Percentiles rank a stretch among this genome's conserved stretches.
Conservation (phyloP, 2,797 vertebrate genomes). For the Rhinogobio ventralis region DNA sequence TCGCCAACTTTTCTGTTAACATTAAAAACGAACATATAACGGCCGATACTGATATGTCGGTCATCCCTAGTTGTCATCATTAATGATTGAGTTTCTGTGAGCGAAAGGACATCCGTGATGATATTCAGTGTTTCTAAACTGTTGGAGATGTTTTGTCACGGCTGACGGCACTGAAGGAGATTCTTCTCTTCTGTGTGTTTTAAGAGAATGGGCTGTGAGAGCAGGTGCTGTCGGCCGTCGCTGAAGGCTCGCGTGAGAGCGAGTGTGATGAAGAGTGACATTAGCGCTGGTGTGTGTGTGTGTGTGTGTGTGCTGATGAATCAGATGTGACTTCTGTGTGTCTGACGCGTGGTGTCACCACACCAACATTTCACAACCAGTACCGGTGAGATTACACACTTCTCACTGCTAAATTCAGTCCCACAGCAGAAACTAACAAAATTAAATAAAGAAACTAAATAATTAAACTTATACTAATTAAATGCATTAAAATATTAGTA, state of each 20-base stretch:
- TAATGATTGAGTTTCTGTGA: too few relatives aligned
- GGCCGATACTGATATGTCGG: too few relatives aligned
- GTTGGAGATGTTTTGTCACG: too few relatives aligned
- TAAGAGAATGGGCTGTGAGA: not conserved
- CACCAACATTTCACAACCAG: not conserved
- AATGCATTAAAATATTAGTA: not conserved
- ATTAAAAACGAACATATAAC: too few relatives aligned
- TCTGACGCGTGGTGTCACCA: not conserved
- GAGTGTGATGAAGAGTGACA: not conserved
- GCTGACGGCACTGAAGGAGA: too few relatives aligned
- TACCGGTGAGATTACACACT: not conserved
- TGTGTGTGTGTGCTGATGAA: slow-evolving; percentile 2
- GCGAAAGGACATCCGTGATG: too few relatives aligned
- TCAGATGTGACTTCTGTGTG: not conserved
- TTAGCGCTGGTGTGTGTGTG: not conserved
- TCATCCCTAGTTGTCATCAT: too few relatives aligned
- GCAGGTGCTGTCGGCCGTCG: not conserved
- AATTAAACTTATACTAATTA: too few relatives aligned
- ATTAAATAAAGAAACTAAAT: too few relatives aligned
- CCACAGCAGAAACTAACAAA: not conserved
- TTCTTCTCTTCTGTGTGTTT: too few relatives aligned
- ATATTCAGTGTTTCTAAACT: too few relatives aligned
- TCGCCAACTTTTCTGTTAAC: too few relatives aligned
- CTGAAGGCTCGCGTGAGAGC: not conserved
- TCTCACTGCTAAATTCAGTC: not conserved